Evolutionary conservation across 1,140 invertebrate species (phyloP), one percentile per base, ranked within the genome.

Genomic region (Zaprionus capensis): DNA sequence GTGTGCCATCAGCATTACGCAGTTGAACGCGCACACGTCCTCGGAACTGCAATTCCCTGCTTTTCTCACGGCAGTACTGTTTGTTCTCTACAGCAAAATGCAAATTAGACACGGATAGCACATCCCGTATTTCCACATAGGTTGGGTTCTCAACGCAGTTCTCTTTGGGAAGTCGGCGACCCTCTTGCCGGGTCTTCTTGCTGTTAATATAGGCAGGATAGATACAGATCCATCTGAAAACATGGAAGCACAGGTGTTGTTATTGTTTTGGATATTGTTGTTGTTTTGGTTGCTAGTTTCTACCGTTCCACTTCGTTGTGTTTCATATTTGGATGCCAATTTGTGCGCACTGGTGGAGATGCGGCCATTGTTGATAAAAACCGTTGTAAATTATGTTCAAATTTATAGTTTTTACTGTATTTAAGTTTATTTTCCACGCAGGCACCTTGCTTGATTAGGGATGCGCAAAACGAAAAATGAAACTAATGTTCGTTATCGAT

Each of bases 141-240:
- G 97, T 98, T 38, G 99, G 99, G 94, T 99, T 99, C 75, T 99
- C 97, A 3, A 99, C 96, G 91, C 97, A 98, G 92, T 96, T 96
- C 3, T 96, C 94, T 93, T 98, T 98, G 6, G 96, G 93, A 24
- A 99, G 93, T 78, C 96, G 95, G 26, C 99, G 94, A 9, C 99
- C 99, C 92, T 98, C 95, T 2, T 96, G 96, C 31, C 97, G 91
- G 0, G 97, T 98, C 93, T 98, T 99, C 87, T 98, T 99, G 76
- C 96, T 98, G 90, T 99, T 99, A 22, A 99, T 94, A 83, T 99
- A 99, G 1, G 97, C 96, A 46, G 99, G 99, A 94, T 99, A 99
- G 66, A 99, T 97, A 84, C 97, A 98, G 65, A 99, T 95, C 98
- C 98, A 99, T 86, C 98, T 98, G 91, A 44, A 57, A 81, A 58